These are phyloP conservation scores for Dryas iulia DNA, from an alignment of 1,140 invertebrate species.

Conservation along the genomic window DNA sequence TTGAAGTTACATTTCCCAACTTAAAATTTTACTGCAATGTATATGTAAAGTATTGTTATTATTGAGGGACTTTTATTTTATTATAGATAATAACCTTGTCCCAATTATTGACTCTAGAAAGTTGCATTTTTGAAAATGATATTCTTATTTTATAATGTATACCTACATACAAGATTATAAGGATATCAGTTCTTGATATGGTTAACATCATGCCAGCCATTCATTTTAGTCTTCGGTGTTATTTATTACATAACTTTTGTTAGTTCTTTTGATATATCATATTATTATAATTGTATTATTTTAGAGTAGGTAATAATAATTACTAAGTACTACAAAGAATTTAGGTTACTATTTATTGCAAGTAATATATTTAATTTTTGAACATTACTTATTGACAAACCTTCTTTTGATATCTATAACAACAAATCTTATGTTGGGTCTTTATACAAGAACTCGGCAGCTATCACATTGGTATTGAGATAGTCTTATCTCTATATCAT, in stretches of 20 bases:
- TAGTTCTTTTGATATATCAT: background rate
- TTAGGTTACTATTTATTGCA: too few relatives aligned
- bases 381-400: too few relatives aligned
- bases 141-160: background rate
- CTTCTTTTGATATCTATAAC: too few relatives aligned
- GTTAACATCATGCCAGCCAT: background rate
- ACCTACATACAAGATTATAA: too few relatives aligned
- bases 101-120: background rate
- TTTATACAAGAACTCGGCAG: background rate
- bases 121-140: background rate
- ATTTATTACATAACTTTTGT: background rate
- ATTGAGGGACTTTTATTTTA: too few relatives aligned
- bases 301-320: background rate
- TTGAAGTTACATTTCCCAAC: too few relatives aligned
- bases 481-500: constrained; percentile 23
- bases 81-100: background rate
- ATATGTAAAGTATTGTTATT: too few relatives aligned
- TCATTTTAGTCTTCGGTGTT: background rate
- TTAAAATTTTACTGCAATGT: too few relatives aligned
- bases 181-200: too few relatives aligned
- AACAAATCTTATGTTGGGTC: background rate
- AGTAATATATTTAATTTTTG: too few relatives aligned
- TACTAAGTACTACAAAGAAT: too few relatives aligned
- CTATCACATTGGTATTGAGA: constrained; percentile 16
- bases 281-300: background rate